Conservation (phyloP, 2,797 vertebrate genomes). For the Avahi laniger region DNA sequence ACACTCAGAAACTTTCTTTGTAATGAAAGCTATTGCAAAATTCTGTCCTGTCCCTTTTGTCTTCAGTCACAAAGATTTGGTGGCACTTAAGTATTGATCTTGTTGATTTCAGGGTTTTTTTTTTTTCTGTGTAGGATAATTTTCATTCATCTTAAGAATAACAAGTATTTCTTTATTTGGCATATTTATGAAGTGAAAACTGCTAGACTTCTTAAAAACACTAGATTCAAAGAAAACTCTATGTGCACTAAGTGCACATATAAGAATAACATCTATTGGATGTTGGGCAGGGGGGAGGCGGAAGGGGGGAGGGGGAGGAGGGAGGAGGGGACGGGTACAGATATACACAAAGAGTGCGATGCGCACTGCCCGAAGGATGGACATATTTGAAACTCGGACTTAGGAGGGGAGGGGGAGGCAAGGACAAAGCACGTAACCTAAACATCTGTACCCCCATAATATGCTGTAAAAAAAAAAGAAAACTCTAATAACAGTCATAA, state of each 20-base stretch:
- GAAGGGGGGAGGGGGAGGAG: too few relatives aligned
- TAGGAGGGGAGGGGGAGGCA: too few relatives aligned
- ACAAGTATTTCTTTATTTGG: background rate
- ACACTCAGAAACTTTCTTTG: background rate
- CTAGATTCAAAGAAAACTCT: background rate
- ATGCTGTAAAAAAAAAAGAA: background rate
- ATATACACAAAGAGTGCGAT: too few relatives aligned
- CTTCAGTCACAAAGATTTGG: background rate
- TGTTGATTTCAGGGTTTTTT: constrained; percentile 49
- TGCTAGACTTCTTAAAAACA: background rate
- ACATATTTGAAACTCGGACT: too few relatives aligned
- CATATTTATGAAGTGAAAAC: background rate
- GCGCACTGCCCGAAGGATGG: too few relatives aligned
- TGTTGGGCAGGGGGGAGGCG: too few relatives aligned
- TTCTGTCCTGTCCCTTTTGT: background rate
- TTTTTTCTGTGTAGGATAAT: constrained; percentile 12
- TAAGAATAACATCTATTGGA: too few relatives aligned
- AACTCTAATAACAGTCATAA: background rate
- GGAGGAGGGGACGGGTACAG: too few relatives aligned
- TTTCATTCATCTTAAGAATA: constrained; percentile 33
- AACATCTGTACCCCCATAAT: too few relatives aligned
- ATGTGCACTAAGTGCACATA: background rate
- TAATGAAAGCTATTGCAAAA: background rate
- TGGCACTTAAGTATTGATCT: background rate
- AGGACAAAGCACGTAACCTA: too few relatives aligned